phyloP scores from a whole-genome alignment of 2,797 vertebrate species.

The Thunnus albacares region DNA sequence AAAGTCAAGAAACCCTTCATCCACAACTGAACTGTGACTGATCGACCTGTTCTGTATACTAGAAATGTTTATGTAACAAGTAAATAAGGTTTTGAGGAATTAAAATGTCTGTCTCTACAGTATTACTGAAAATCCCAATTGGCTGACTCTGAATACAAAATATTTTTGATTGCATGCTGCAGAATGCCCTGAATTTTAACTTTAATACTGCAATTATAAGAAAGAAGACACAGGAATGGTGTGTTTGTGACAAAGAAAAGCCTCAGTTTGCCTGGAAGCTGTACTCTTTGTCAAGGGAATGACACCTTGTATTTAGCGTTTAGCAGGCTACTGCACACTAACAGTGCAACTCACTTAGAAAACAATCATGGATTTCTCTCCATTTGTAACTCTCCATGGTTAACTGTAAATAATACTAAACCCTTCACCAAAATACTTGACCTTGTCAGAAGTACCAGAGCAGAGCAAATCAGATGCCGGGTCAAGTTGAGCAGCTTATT shows the following conservation, averaged over 20 bases:
- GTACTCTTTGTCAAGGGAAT: background rate
- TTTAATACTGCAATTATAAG: background rate
- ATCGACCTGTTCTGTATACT: background rate
- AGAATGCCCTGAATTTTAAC: background rate
- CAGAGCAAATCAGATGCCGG: background rate
- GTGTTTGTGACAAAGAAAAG: background rate
- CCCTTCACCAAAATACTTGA: background rate
- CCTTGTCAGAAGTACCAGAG: background rate
- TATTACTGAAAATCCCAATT: background rate
- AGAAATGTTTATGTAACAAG: background rate
- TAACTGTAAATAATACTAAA: background rate
- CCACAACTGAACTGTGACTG: background rate
- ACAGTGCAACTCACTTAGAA: too few species aligned
- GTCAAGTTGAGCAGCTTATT: background rate
- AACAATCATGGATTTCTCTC: background rate
- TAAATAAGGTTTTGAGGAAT: too few species aligned
- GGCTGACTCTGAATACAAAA: background rate
- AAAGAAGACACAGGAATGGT: background rate
- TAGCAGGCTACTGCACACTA: background rate
- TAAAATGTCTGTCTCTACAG: too few species aligned
- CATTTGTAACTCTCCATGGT: background rate
- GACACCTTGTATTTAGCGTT: background rate
- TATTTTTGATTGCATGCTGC: rapidly evolving
- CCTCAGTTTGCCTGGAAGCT: too few species aligned
- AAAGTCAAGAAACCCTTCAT: background rate